A percentile compares a stretch with the other conserved stretches of the same genome.
Conservation (phyloP, 2,888 invertebrate genomes). For the Tipula vernalis region DNA sequence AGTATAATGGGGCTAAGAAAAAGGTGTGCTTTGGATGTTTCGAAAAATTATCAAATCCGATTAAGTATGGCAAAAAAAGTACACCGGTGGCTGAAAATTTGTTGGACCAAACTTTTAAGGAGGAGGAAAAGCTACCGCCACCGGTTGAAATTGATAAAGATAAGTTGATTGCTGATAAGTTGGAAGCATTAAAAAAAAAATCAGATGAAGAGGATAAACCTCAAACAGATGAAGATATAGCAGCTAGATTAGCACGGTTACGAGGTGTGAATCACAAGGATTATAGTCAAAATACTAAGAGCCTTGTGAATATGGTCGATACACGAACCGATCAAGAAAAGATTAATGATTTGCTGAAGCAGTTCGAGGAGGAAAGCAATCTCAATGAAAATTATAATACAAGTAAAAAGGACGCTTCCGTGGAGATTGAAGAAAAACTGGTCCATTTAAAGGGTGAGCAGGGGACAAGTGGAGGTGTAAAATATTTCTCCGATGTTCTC, state of each 20-base stretch:
- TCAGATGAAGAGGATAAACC: conserved; percentile 30
- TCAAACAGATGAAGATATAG: conserved; percentile 49
- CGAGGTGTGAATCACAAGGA: conserved; percentile 40
- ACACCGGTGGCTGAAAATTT: not conserved
- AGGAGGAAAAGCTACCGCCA: conserved; percentile 8
- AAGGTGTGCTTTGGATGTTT: conserved; percentile 48
- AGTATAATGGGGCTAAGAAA: conserved; percentile 43
- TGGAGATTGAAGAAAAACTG: conserved; percentile 42
- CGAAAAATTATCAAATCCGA: conserved; percentile 27
- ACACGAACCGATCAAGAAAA: conserved; percentile 56
- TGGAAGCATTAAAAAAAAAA: conserved; percentile 56
- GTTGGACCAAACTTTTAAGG: not conserved
- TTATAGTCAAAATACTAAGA: conserved; percentile 28
- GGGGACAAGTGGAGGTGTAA: not conserved
- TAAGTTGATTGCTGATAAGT: conserved; percentile 49
- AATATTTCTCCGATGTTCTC: not conserved
- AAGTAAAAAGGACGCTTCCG: conserved; percentile 35
- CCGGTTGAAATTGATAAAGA: conserved; percentile 26
- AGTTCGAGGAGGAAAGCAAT: conserved; percentile 40
- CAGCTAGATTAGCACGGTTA: conserved; percentile 50
- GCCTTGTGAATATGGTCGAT: conserved; percentile 37
- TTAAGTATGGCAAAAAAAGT: not conserved
- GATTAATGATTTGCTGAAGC: conserved; percentile 53
- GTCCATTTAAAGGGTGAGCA: conserved; percentile 38
- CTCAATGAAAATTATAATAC: conserved; percentile 41